Percentiles rank a stretch among this genome's conserved stretches.
phyloP scores from a whole-genome alignment of 2,797 vertebrate species.

The Tiaroga cobitis region DNA sequence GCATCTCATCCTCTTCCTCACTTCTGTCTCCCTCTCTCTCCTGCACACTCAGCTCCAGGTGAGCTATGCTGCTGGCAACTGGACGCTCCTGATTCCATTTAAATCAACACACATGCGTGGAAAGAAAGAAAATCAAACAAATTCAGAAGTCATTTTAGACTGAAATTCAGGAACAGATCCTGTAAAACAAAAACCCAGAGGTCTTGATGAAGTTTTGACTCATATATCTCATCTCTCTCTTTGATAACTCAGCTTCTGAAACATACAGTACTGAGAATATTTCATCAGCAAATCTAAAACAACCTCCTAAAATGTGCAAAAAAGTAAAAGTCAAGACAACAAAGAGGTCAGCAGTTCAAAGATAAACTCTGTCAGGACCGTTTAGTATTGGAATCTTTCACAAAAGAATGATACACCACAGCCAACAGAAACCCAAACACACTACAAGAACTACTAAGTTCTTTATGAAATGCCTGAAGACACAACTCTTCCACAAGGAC shows the following conservation, averaged over 20 bases:
- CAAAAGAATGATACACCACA: not conserved
- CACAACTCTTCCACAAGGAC: not conserved
- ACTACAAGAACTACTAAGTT: not conserved
- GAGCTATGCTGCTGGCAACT: slow-evolving; percentile 75
- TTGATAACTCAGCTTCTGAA: not conserved
- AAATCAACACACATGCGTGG: not conserved
- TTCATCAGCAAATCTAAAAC: slow-evolving; percentile 10
- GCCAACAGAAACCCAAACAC: not conserved
- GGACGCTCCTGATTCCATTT: slow-evolving; percentile 67
- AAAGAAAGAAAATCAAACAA: slow-evolving; percentile 20
- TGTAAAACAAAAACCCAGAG: slow-evolving; percentile 9
- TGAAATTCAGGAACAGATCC: slow-evolving; percentile 4
- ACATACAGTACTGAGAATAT: not conserved
- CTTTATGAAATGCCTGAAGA: slow-evolving; percentile 4
- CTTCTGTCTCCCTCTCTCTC: slow-evolving; percentile 27
- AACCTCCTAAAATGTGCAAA: not conserved
- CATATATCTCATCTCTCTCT: not conserved
- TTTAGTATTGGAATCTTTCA: not conserved
- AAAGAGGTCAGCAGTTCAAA: slow-evolving; percentile 5
- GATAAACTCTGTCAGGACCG: not conserved
- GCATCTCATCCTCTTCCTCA: slow-evolving; percentile 67
- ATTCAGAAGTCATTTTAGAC: not conserved
- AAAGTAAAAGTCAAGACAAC: not conserved
- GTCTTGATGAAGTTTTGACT: slow-evolving; percentile 5
- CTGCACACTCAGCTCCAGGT: slow-evolving; percentile 84